phyloP scores from a whole-genome alignment of 2,888 invertebrate species.

The Vanessa cardui region DNA sequence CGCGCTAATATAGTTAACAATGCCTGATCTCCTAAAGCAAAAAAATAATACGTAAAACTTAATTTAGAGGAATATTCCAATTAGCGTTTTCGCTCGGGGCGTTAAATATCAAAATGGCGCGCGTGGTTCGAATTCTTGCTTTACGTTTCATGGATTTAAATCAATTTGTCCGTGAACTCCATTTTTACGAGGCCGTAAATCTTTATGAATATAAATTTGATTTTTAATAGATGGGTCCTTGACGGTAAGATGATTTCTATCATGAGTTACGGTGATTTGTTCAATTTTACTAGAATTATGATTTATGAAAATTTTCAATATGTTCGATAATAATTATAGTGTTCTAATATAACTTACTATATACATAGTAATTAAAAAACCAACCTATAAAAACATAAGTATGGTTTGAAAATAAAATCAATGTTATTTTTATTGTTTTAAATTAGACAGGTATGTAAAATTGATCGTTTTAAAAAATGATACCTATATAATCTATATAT shows the following conservation, averaged over 20 bases:
- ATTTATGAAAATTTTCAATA: constrained; percentile 11
- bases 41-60: not conserved
- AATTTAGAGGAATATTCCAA: not conserved
- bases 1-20: constrained; percentile 1
- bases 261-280: constrained; percentile 20
- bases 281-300: not conserved
- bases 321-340: constrained; percentile 1
- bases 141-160: constrained; percentile 27
- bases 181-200: constrained; percentile 29
- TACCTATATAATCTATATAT: no score
- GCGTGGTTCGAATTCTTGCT: constrained; percentile 9
- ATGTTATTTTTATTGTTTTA: no score
- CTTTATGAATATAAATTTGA: constrained; percentile 32
- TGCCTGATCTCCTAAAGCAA: not conserved
- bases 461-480: no score
- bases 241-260: constrained; percentile 13
- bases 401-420: no score
- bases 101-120: not conserved
- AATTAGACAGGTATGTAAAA: no score
- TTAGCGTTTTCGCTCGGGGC: constrained; percentile 3
- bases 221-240: constrained; percentile 26
- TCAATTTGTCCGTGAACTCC: constrained; percentile 45
- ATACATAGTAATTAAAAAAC: not conserved
- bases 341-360: not conserved
- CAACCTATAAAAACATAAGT: no score